A percentile compares a stretch with the other conserved stretches of the same genome.
Conservation (phyloP, 2,797 vertebrate species). For the Darevskia mixta region DNA sequence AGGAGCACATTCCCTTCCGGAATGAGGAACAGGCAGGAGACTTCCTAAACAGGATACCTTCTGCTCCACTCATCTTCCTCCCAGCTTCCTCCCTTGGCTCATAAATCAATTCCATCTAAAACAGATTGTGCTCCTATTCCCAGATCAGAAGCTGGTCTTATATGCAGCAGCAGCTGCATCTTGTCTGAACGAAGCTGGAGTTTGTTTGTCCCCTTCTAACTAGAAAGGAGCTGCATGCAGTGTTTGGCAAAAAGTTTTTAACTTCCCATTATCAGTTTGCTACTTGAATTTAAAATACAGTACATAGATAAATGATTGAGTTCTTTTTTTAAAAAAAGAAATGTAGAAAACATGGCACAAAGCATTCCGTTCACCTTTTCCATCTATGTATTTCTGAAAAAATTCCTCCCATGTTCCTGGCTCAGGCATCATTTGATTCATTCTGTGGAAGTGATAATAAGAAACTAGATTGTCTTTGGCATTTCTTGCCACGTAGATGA, state of each 20-base stretch:
- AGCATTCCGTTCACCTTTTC: slow-evolving; percentile 78
- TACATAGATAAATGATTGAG: background rate
- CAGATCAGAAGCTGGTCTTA: background rate
- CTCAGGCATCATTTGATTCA: slow-evolving; percentile 87
- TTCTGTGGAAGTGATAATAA: slow-evolving; percentile 90
- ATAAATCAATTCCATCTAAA: background rate
- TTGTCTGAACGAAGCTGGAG: background rate
- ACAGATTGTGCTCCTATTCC: background rate
- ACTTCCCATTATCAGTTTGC: background rate
- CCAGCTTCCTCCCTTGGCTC: background rate
- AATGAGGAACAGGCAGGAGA: background rate
- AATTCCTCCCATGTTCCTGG: slow-evolving; percentile 89
- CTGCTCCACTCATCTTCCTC: background rate
- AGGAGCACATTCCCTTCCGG: background rate
- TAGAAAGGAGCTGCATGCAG: slow-evolving; percentile 17
- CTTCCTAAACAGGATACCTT: background rate
- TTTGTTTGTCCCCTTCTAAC: background rate
- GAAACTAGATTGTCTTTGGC: slow-evolving; percentile 94
- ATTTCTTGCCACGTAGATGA: slow-evolving; percentile 92
- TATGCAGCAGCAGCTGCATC: no score
- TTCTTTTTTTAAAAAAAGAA: background rate
- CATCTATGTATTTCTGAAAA: slow-evolving; percentile 85
- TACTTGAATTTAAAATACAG: slow-evolving; percentile 7
- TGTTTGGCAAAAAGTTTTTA: slow-evolving; percentile 11
- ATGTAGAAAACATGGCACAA: background rate